A percentile compares a stretch with the other conserved stretches of the same genome.
These are phyloP conservation scores for Siderastrea siderea DNA, from an alignment of 92 coral and sea anemone genomes.

Conservation along the genomic window DNA sequence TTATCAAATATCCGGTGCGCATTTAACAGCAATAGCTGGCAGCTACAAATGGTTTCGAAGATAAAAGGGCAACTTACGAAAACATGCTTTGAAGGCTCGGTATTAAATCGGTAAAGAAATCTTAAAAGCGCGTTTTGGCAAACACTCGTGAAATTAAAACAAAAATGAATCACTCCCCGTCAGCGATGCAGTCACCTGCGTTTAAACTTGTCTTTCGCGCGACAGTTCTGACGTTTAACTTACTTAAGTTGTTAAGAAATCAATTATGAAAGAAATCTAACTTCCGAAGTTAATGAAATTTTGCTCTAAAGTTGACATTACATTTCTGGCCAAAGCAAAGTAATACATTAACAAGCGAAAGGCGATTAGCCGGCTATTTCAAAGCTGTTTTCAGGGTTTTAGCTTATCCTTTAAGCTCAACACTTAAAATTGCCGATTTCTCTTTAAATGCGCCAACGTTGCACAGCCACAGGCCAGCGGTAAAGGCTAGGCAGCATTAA, in stretches of 20 bases:
- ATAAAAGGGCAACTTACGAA: not conserved
- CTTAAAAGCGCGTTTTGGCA: conserved; percentile 21
- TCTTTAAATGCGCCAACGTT: conserved; percentile 38
- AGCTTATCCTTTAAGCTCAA: conserved; percentile 24
- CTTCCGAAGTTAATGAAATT: conserved; percentile 96
- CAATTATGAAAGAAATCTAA: conserved; percentile 92
- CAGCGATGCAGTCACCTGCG: conserved; percentile 74
- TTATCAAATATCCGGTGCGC: not conserved
- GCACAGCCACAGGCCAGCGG: conserved; percentile 23
- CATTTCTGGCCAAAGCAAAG: conserved; percentile 65
- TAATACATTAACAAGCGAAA: conserved; percentile 64
- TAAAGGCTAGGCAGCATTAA: not conserved
- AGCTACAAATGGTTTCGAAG: not conserved
- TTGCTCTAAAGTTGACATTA: conserved; percentile 77
- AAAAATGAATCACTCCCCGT: conserved; percentile 2
- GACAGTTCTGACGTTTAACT: conserved; percentile 96
- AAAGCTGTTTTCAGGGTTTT: conserved; percentile 36
- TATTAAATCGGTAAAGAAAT: not conserved
- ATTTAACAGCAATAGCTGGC: not conserved
- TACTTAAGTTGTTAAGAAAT: conserved; percentile 97
- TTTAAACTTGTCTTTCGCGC: conserved; percentile 71
- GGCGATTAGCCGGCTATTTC: conserved; percentile 36
- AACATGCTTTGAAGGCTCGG: not conserved
- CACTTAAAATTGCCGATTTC: conserved; percentile 40
- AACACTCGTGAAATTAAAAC: conserved; percentile 33